A percentile compares a stretch with the other conserved stretches of the same genome.
Evolutionary conservation across 2,113 vertebrate genomes (phyloP).

Genomic region (Engraulis encrasicolus): DNA sequence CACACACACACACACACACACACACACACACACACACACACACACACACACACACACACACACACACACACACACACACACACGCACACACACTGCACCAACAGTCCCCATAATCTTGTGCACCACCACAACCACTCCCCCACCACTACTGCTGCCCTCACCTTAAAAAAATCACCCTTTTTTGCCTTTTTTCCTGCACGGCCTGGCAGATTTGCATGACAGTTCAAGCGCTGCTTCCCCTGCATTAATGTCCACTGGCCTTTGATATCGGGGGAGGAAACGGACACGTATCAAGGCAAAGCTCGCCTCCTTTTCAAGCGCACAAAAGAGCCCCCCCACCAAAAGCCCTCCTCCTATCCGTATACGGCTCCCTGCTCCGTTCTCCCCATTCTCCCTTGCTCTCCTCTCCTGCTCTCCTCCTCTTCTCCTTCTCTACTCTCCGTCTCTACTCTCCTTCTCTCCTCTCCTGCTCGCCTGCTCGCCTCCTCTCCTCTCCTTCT

Average conservation of each 20-base stretch:
- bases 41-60: constrained; percentile 29
- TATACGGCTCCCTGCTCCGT: no score
- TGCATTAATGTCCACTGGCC: constrained; percentile 82
- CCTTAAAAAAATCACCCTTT: no score
- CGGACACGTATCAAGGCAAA: constrained; percentile 80
- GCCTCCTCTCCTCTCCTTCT: constrained; percentile 81
- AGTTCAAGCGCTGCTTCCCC: constrained; percentile 79
- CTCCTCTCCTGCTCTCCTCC: no score
- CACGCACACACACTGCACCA: constrained; percentile 32
- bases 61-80: constrained; percentile 23
- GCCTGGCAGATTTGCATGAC: constrained; percentile 82
- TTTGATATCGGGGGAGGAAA: constrained; percentile 77
- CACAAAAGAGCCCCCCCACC: constrained; percentile 86
- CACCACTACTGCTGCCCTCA: no score
- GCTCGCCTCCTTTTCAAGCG: constrained; percentile 41
- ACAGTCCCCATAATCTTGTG: constrained; percentile 7
- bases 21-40: constrained; percentile 31
- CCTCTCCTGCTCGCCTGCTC: no score
- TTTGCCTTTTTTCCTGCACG: neutral
- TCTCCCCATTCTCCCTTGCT: constrained; percentile 81
- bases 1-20: constrained; percentile 3
- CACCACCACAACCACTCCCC: constrained; percentile 8
- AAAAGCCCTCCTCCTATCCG: constrained; percentile 92
- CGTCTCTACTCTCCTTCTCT: no score
- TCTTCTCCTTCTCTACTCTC: constrained; percentile 85